These are phyloP conservation scores for Proctacanthus coquilletti DNA, from an alignment of 1,140 invertebrate species.

Conservation along the genomic window DNA sequence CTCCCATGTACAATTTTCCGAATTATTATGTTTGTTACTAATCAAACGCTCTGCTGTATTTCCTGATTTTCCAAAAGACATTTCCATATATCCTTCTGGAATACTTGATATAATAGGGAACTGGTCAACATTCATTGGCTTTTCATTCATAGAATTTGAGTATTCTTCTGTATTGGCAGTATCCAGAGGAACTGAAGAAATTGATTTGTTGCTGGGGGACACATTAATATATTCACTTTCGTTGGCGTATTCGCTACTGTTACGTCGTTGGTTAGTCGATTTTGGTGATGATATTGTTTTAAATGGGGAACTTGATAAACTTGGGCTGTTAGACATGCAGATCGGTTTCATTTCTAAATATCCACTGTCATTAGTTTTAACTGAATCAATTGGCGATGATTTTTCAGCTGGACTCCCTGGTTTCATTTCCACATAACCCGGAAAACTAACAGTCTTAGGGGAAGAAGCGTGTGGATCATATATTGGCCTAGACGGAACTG, in stretches of 20 bases:
- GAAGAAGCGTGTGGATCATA: slow-evolving; percentile 25
- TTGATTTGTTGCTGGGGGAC: slow-evolving; percentile 6
- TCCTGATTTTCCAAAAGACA: slow-evolving; percentile 32
- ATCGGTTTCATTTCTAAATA: slow-evolving; percentile 34
- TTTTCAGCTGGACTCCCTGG: slow-evolving; percentile 8
- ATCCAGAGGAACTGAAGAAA: slow-evolving; percentile 13
- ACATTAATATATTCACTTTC: slow-evolving; percentile 9
- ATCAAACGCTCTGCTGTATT: slow-evolving; percentile 8
- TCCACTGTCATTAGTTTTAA: slow-evolving; percentile 12
- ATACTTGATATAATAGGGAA: slow-evolving; percentile 8
- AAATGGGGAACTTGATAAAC: slow-evolving; percentile 1
- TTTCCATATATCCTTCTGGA: slow-evolving; percentile 44
- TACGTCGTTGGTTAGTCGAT: not conserved
- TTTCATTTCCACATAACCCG: slow-evolving; percentile 22
- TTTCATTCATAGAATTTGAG: no score
- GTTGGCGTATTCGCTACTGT: slow-evolving; percentile 18
- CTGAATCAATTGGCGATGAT: slow-evolving; percentile 8
- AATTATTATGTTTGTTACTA: slow-evolving; percentile 7
- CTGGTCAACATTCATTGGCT: slow-evolving; percentile 11
- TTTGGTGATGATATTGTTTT: not conserved
- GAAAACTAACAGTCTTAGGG: slow-evolving; percentile 19
- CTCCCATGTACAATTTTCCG: slow-evolving; percentile 7
- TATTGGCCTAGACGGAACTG: slow-evolving; percentile 6
- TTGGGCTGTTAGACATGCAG: slow-evolving; percentile 9
- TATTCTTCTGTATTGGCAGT: slow-evolving; percentile 5